phyloP scores from a whole-genome alignment of 2,113 vertebrate species.

The Pyrgilauda ruficollis region DNA sequence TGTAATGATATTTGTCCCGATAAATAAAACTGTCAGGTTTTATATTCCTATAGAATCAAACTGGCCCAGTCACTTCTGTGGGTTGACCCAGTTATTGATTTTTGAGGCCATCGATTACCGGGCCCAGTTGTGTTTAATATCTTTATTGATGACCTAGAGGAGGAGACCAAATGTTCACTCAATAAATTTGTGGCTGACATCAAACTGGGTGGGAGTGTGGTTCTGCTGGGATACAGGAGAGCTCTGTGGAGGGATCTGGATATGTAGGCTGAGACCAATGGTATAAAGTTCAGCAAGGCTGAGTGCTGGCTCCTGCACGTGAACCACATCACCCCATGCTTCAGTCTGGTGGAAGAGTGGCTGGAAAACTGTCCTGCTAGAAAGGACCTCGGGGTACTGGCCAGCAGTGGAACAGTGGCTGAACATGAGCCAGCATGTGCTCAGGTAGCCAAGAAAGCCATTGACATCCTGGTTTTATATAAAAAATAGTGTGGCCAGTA shows the following conservation, averaged over 20 bases:
- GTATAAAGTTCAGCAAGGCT: not conserved
- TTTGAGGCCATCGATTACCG: not conserved
- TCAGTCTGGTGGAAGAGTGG: not conserved
- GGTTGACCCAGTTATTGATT: not conserved
- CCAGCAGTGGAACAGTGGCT: not conserved
- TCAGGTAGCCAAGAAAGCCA: not conserved
- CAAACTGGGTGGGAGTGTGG: not conserved
- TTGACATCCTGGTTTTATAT: not conserved
- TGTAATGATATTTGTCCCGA: not conserved
- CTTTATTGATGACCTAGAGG: not conserved
- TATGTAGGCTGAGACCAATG: rapidly evolving
- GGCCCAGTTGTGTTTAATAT: not conserved
- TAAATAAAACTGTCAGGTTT: not conserved
- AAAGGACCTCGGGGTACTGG: rapidly evolving
- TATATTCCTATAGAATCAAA: not conserved
- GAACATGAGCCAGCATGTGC: not conserved
- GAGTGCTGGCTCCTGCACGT: rapidly evolving
- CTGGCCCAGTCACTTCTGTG: not conserved
- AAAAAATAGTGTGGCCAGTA: not conserved
- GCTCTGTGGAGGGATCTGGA: not conserved
- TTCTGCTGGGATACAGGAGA: not conserved
- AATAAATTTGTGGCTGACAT: not conserved
- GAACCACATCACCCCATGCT: too few species aligned
- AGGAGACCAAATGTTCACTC: not conserved
- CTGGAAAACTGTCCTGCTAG: not conserved